Conservation (phyloP, 2,113 vertebrate genomes). For the Uria lomvia region DNA sequence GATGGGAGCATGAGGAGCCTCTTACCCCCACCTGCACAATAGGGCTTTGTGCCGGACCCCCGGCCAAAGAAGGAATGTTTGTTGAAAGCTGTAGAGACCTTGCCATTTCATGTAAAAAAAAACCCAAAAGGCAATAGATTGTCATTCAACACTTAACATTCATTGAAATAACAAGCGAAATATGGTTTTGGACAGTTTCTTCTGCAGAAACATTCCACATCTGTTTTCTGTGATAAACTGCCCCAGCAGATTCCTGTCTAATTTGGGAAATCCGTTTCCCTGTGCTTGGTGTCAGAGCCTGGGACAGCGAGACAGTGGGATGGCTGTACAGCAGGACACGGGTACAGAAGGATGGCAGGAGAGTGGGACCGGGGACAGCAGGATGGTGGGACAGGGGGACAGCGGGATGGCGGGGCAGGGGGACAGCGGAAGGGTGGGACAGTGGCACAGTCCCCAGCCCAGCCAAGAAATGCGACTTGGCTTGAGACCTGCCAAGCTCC, state of each 20-base stretch:
- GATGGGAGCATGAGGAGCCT: neutral
- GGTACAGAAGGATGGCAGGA: neutral
- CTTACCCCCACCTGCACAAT: neutral
- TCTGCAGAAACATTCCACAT: neutral
- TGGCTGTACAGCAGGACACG: accelerated
- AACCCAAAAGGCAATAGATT: neutral
- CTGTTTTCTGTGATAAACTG: neutral
- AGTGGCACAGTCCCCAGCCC: neutral
- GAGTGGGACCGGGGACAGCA: neutral
- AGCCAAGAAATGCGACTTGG: too few species aligned
- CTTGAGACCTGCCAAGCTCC: neutral
- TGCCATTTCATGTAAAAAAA: neutral
- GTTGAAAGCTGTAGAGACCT: neutral
- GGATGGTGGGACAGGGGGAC: neutral
- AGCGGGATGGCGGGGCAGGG: accelerated
- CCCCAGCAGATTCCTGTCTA: neutral
- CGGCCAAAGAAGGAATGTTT: neutral
- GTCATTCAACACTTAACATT: neutral
- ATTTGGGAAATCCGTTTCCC: neutral
- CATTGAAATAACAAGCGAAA: neutral
- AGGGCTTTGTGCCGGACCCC: neutral
- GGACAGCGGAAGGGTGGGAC: too few species aligned
- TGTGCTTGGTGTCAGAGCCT: neutral
- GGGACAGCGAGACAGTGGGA: accelerated
- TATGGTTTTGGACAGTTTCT: neutral